Conservation (phyloP, 2,888 invertebrate species). For the Ophonus ardosiacus region DNA sequence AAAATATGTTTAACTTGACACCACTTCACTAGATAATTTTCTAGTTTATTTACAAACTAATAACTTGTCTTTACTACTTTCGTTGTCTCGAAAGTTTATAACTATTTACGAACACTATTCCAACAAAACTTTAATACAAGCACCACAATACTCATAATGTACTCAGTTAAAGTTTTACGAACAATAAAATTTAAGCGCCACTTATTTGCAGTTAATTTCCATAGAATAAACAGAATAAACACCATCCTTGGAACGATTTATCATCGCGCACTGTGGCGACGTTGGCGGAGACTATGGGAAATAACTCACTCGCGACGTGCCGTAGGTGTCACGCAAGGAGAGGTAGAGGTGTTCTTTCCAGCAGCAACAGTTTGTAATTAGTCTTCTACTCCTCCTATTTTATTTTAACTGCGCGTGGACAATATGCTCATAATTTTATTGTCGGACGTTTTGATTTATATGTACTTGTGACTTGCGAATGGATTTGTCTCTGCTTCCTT, state of each 20-base stretch:
- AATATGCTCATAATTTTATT: slow-evolving; percentile 19
- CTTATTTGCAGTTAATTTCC: slow-evolving; percentile 28
- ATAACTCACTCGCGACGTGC: slow-evolving; percentile 22
- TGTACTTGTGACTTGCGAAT: slow-evolving; percentile 2
- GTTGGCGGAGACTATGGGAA: slow-evolving; percentile 19
- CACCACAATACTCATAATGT: background rate
- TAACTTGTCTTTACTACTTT: no score
- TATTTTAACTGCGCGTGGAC: background rate
- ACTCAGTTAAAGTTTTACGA: background rate
- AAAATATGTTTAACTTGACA: no score
- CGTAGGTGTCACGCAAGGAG: slow-evolving; percentile 15
- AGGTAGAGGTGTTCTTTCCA: slow-evolving; percentile 8
- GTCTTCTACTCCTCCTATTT: slow-evolving; percentile 35
- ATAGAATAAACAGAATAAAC: slow-evolving; percentile 26
- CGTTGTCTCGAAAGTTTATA: no score
- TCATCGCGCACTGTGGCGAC: slow-evolving; percentile 6
- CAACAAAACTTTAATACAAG: background rate
- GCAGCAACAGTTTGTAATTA: slow-evolving; percentile 28
- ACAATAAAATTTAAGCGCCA: background rate
- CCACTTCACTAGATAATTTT: no score
- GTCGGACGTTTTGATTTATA: slow-evolving; percentile 20
- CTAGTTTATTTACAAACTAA: no score
- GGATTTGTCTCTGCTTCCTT: slow-evolving; percentile 19
- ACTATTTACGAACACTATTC: no score
- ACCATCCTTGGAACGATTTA: slow-evolving; percentile 5